Base-by-base conservation (phyloP, 2,888 invertebrate genomes). In the Alsophila aescularia region DNA sequence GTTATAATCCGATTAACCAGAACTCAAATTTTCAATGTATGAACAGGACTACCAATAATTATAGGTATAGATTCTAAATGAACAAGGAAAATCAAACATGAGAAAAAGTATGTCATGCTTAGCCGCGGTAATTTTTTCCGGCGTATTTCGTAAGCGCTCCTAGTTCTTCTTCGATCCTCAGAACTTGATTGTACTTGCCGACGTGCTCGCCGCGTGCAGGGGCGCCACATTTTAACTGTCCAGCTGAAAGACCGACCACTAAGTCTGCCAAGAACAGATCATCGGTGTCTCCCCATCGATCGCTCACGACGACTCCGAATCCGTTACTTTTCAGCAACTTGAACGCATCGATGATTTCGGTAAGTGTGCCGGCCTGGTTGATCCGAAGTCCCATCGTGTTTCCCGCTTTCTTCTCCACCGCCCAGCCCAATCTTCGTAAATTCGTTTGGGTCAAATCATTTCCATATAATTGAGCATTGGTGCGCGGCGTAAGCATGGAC, bases 141-240 rank as follows among this genome's bases (percentile, higher is more conserved):
- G 99, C 99, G 78, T 94, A 99, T 84, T 96, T 96, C 39, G 98
- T 98, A 36, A 92, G 92, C 13, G 94, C 93, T 14, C 99, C 99
- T 60, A 99, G 93, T 82, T 99, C 99, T 81, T 99, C 99, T 88
- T 99, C 99, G 75, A 99, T 99, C 75, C 99, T 95, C 60, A 99
- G 93, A 62, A 99, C 95, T 86, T 99, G 99, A 87, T 99, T 99
- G 92, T 99, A 99, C 83, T 99, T 99, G 58, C 98, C 97, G 72
- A 98, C 92, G 74, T 99, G 95, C 85, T 99, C 99, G 3, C 98
- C 96, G 57, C 99, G 95, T 85, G 97, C 98, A 2, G 99, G 99
- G 15, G 98, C 99, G 15, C 99, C 99, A 60, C 99, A 99, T 87
- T 99, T 99, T 71, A 99, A 95, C 93, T 99, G 99, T 59, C 99